Evolutionary conservation across 2,113 vertebrate genomes (phyloP).

Genomic region (Arvicanthis niloticus): DNA sequence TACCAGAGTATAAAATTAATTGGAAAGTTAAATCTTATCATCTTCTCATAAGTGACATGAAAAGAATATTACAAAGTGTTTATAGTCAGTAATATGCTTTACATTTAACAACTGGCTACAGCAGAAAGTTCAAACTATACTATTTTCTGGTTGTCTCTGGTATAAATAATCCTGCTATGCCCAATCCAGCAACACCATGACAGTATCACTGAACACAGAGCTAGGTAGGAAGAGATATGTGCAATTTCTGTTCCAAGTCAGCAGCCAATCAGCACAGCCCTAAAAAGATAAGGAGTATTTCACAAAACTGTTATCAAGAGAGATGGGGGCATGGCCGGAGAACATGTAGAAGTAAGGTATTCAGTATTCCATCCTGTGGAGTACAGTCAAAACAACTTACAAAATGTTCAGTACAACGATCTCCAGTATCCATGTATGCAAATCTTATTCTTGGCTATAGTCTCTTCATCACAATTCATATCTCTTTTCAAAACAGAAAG

Average conservation of each 20-base stretch:
- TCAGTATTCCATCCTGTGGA: constrained; percentile 39
- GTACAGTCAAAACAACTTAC: constrained; percentile 58
- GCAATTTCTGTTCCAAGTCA: neutral
- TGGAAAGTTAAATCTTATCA: constrained; percentile 17
- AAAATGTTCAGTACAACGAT: constrained; percentile 38
- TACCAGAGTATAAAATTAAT: constrained; percentile 48
- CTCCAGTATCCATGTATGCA: constrained; percentile 36
- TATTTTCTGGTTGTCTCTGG: neutral
- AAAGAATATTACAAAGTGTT: constrained; percentile 53
- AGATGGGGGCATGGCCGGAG: no score
- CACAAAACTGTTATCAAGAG: constrained; percentile 17
- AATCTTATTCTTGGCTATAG: constrained; percentile 35
- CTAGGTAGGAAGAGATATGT: constrained; percentile 1
- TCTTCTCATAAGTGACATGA: constrained; percentile 52
- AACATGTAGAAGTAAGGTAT: neutral
- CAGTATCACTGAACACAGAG: neutral
- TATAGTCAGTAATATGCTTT: neutral
- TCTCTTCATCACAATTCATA: constrained; percentile 44
- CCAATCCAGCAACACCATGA: constrained; percentile 12
- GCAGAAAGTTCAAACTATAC: neutral
- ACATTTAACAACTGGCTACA: constrained; percentile 41
- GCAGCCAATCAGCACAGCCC: constrained; percentile 16
- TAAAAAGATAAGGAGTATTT: constrained; percentile 48
- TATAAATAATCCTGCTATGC: constrained; percentile 2
- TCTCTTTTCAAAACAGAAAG: constrained; percentile 55